Conservation (phyloP, 1,140 invertebrate species). For the Drosophila jambulina region DNA sequence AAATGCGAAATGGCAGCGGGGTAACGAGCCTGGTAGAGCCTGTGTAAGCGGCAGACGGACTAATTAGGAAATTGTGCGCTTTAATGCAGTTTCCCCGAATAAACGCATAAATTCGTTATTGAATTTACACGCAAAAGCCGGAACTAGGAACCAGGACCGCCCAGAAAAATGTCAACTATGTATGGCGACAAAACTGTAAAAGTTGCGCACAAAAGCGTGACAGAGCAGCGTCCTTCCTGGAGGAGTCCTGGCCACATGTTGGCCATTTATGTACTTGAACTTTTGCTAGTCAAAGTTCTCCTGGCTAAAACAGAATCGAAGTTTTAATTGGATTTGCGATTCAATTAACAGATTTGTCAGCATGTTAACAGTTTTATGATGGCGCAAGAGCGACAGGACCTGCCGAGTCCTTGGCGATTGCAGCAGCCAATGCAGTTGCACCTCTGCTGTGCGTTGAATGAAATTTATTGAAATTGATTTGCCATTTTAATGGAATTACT, state of each 20-base stretch:
- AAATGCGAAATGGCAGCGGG: slow-evolving; percentile 16
- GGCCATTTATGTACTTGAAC: slow-evolving; percentile 75
- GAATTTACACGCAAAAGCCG: slow-evolving; percentile 54
- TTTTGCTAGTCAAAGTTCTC: slow-evolving; percentile 64
- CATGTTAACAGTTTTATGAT: slow-evolving; percentile 78
- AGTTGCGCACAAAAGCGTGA: slow-evolving; percentile 38
- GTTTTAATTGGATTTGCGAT: slow-evolving; percentile 85
- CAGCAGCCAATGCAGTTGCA: slow-evolving; percentile 40
- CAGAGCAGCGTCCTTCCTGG: slow-evolving; percentile 32
- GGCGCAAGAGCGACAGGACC: slow-evolving; percentile 31
- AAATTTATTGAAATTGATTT: slow-evolving; percentile 84
- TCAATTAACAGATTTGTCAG: slow-evolving; percentile 85
- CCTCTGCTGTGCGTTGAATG: slow-evolving; percentile 42
- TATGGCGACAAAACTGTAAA: slow-evolving; percentile 23
- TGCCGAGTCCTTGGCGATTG: slow-evolving; percentile 35
- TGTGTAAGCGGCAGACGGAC: slow-evolving; percentile 60
- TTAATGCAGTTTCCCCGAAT: slow-evolving; percentile 56
- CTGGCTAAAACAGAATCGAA: slow-evolving; percentile 62
- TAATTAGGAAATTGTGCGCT: slow-evolving; percentile 77
- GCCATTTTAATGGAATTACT: slow-evolving; percentile 75
- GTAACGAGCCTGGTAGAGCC: slow-evolving; percentile 8
- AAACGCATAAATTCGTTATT: slow-evolving; percentile 64
- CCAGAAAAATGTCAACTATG: slow-evolving; percentile 2
- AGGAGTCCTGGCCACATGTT: slow-evolving; percentile 60
- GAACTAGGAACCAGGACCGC: neutral